A percentile compares a stretch with the other conserved stretches of the same genome.
phyloP scores from a whole-genome alignment of 2,797 vertebrate genomes.

The Sebastes melanostomus region DNA sequence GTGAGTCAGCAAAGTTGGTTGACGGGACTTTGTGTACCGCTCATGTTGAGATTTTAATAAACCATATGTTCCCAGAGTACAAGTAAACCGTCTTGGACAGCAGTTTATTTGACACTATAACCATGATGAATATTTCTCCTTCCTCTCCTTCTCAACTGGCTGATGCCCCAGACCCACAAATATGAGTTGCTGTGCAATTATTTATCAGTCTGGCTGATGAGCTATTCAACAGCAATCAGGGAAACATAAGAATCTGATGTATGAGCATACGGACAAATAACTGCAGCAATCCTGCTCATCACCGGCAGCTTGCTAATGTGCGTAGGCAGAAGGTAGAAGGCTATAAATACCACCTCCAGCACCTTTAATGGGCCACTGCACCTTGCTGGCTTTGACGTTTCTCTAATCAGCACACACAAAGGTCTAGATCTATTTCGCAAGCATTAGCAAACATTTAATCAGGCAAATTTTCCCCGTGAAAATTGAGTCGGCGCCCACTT shows the following conservation, averaged over 20 bases:
- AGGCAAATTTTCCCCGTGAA: conserved; percentile 29
- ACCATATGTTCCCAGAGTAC: background rate
- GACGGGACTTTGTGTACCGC: background rate
- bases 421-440: conserved; percentile 20
- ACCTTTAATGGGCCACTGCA: conserved; percentile 54
- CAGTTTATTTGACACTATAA: background rate
- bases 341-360: conserved; percentile 61
- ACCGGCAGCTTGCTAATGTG: conserved; percentile 51
- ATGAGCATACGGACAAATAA: conserved; percentile 47
- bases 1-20: background rate
- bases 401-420: conserved; percentile 57
- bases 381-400: conserved; percentile 38
- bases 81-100: background rate
- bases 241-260: conserved; percentile 34
- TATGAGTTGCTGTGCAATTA: conserved; percentile 18
- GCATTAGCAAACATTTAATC: conserved; percentile 53
- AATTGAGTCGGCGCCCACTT: conserved; percentile 21
- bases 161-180: conserved; percentile 2
- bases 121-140: background rate
- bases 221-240: conserved; percentile 33
- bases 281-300: conserved; percentile 51
- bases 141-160: background rate
- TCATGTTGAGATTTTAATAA: background rate
- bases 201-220: conserved; percentile 35
- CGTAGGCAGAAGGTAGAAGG: conserved; percentile 41